Percentiles rank a stretch among this genome's conserved stretches.
Evolutionary conservation across 2,888 invertebrate genomes (phyloP).

Genomic region (Leucophenga montana): DNA sequence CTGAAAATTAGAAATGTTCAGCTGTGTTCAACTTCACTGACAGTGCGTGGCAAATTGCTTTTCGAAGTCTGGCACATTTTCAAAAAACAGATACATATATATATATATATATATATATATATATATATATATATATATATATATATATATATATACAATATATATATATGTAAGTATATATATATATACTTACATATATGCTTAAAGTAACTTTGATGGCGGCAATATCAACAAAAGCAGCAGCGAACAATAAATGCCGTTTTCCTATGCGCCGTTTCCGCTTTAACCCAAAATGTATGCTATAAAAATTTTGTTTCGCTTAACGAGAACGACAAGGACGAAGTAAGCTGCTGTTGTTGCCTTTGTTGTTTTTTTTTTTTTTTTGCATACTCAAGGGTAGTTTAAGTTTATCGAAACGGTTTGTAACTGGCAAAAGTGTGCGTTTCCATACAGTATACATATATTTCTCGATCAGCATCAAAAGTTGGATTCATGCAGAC

Average conservation of each 20-base stretch:
- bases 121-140: conserved; percentile 34
- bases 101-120: conserved; percentile 21
- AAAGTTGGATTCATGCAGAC: no score
- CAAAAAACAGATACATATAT: conserved; percentile 12
- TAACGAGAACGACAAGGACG: neutral
- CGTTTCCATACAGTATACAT: no score
- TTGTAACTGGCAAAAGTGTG: no score
- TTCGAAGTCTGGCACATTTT: conserved; percentile 51
- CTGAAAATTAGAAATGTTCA: conserved; percentile 65
- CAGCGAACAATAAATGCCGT: conserved; percentile 51
- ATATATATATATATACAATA: conserved; percentile 26
- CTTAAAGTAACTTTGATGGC: conserved; percentile 44
- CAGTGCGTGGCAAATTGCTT: conserved; percentile 67
- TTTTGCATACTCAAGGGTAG: no score
- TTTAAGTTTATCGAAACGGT: no score
- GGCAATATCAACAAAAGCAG: conserved; percentile 50
- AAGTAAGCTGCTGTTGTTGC: no score
- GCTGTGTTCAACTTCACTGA: conserved; percentile 65
- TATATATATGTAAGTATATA: conserved; percentile 35
- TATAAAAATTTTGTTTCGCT: conserved; percentile 22
- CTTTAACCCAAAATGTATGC: conserved; percentile 51
- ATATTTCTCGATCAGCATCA: no score
- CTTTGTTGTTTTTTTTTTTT: no score
- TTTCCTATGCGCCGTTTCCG: conserved; percentile 49
- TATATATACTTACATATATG: conserved; percentile 8